Evolutionary conservation across 2,797 vertebrate species (phyloP), one percentile per base, ranked within the genome.

Genomic region (Coluber constrictor): DNA sequence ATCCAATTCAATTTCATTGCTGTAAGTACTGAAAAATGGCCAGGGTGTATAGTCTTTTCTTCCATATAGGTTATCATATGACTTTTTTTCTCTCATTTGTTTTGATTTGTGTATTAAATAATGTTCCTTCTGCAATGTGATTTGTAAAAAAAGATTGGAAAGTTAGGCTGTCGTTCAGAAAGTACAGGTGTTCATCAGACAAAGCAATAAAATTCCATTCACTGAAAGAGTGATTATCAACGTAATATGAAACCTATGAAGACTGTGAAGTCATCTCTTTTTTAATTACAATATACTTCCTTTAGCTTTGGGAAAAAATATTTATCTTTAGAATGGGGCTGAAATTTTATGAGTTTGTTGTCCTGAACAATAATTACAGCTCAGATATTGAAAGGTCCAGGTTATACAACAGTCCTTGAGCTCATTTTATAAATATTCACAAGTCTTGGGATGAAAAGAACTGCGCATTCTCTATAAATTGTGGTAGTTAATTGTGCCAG

Each of bases 21-120:
- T 55, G 20, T n/a, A 12, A 60, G 47, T 63, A 5, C 11, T 16
- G 37, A 61, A 43, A 61, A 47, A 47, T 43, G 51, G 51, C 7
- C 0, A 0, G 47, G 88, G 37, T 56, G 54, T 91, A 51, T 15
- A 51, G 9, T 63, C 59, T 61, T 89, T 63, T 43, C 16, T 86
- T 56, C 86, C 83, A 60, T 63, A 47, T 51, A 51, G 27, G 15
- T 61, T 29, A 60, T 89, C 15, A 10, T 47, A 83, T 43, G 4
- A 83, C 9, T 43, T 37, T 37, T 20, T 9, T 20, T 4, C 18
- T 10, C 70, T 43, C 32, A 79, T 37, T 89, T 89, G 12, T 51
- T 47, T 61, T 61, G 25, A n/a, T 1, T 1, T 18, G 88, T 55
- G 37, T n/a, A 0, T 0, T 0, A 9, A 43, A 20, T 43, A 25